These are phyloP conservation scores for Callipepla californica DNA, from an alignment of 2,113 vertebrate genomes.

Conservation along the genomic window DNA sequence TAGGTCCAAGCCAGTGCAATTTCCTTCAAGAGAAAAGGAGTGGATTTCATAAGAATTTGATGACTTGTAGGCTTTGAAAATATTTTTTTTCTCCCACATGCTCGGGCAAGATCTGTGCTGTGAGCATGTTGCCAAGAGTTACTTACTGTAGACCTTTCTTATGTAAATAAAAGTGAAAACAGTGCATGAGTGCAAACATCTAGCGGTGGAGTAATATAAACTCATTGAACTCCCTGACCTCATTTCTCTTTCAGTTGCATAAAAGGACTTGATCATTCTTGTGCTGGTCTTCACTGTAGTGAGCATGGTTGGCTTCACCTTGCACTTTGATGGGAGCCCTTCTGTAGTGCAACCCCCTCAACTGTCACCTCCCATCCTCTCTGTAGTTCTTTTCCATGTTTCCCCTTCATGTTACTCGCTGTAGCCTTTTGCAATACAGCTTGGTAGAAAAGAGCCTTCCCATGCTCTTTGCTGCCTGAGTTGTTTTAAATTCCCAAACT, in stretches of 20 bases:
- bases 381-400: neutral
- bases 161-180: constrained; percentile 68
- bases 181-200: neutral
- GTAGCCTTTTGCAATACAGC: neutral
- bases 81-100: constrained; percentile 33
- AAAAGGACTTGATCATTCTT: constrained; percentile 55
- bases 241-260: constrained; percentile 38
- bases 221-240: constrained; percentile 36
- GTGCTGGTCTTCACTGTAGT: neutral
- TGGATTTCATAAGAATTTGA: constrained; percentile 44
- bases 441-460: neutral
- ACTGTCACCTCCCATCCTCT: neutral
- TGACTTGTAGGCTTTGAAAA: constrained; percentile 57
- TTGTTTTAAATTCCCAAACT: neutral
- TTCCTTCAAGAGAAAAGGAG: constrained; percentile 35
- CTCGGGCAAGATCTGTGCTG: constrained; percentile 28
- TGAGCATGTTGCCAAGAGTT: constrained; percentile 18
- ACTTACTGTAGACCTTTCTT: neutral
- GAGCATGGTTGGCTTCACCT: neutral
- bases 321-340: neutral
- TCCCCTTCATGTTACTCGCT: neutral
- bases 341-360: neutral
- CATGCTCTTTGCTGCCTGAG: neutral
- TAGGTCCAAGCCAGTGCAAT: neutral
- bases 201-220: neutral